phyloP scores from a whole-genome alignment of 2,113 vertebrate species.

The Tamias sibiricus region DNA sequence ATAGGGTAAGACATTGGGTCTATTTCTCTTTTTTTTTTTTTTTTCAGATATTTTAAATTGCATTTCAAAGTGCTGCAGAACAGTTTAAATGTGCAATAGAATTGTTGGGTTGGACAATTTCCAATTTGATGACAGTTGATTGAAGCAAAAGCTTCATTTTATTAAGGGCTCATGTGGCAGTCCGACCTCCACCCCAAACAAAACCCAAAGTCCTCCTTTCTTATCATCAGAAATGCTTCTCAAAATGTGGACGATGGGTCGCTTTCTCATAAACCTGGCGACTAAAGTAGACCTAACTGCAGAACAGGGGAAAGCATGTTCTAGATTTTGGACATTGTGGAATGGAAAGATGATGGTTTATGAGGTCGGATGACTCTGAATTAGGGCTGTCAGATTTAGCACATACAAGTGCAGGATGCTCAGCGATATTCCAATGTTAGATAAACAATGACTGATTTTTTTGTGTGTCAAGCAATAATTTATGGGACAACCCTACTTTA shows the following conservation, averaged over 20 bases:
- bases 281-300: background rate
- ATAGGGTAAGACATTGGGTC: background rate
- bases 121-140: conserved; percentile 60
- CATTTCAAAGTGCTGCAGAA: conserved; percentile 26
- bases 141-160: conserved; percentile 74
- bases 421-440: conserved; percentile 8
- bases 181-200: too few relatives aligned
- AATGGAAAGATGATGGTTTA: background rate
- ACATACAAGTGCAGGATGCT: background rate
- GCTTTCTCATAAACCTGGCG: background rate
- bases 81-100: conserved; percentile 57
- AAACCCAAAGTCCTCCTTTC: too few relatives aligned
- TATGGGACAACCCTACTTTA: background rate
- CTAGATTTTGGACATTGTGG: background rate
- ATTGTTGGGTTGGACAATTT: conserved; percentile 61
- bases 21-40: too few relatives aligned
- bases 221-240: background rate
- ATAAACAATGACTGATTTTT: background rate
- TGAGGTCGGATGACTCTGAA: background rate
- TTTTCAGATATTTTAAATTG: conserved; percentile 2
- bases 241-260: background rate
- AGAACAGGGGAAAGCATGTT: background rate
- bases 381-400: conserved; percentile 9
- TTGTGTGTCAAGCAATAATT: background rate
- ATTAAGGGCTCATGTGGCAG: too few relatives aligned